Percentiles rank a stretch among this genome's conserved stretches.
Evolutionary conservation across 2,113 vertebrate species (phyloP).

Genomic region (Urocolius indicus): DNA sequence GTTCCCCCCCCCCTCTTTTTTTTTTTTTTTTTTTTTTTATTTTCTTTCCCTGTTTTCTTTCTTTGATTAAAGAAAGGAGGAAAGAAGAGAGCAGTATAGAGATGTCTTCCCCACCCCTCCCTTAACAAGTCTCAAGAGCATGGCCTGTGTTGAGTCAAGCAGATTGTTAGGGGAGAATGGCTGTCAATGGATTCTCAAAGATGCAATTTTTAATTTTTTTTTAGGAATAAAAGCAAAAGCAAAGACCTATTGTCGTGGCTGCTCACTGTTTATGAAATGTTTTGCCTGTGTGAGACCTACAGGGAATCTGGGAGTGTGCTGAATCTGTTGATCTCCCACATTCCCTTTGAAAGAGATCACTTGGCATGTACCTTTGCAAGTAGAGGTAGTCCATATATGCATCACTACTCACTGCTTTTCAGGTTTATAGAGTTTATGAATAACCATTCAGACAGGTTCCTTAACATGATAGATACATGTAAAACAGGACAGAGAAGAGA

Average conservation of each 20-base stretch:
- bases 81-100: conserved; percentile 24
- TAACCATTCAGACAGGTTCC: background rate
- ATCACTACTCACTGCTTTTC: background rate
- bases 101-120: conserved; percentile 24
- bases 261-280: conserved; percentile 25
- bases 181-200: conserved; percentile 53
- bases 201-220: conserved; percentile 25
- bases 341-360: background rate
- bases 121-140: conserved; percentile 66
- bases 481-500: background rate
- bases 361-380: background rate
- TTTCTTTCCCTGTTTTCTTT: background rate
- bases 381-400: background rate
- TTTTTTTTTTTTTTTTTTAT: background rate
- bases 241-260: conserved; percentile 39
- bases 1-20: background rate
- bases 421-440: background rate
- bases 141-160: conserved; percentile 51
- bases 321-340: conserved; percentile 22
- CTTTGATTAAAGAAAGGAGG: conserved; percentile 58
- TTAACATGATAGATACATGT: background rate
- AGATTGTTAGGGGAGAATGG: conserved; percentile 54
- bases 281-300: conserved; percentile 29
- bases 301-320: background rate
- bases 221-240: conserved; percentile 14